Evolutionary conservation across 2,888 invertebrate genomes (phyloP).

Genomic region (Hyalella azteca): DNA sequence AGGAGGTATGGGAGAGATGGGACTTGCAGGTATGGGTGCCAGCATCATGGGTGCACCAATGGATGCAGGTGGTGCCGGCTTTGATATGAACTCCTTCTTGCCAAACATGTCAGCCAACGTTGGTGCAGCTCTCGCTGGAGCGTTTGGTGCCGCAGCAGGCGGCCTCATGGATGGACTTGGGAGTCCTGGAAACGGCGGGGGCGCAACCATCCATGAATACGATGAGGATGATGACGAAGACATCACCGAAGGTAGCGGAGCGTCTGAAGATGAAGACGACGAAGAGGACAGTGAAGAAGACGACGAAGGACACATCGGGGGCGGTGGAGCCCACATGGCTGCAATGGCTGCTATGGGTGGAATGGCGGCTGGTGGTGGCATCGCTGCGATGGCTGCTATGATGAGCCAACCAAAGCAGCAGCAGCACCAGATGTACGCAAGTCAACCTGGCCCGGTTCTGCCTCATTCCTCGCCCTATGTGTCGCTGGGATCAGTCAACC

Average conservation of each 20-base stretch:
- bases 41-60: constrained; percentile 51
- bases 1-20: constrained; percentile 49
- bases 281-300: constrained; percentile 42
- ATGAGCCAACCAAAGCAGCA: neutral
- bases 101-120: constrained; percentile 53
- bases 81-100: constrained; percentile 55
- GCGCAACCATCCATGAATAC: constrained; percentile 30
- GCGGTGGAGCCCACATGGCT: constrained; percentile 35
- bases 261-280: constrained; percentile 42
- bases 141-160: constrained; percentile 52
- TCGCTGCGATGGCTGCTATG: constrained; percentile 37
- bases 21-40: constrained; percentile 45
- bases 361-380: constrained; percentile 54
- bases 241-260: neutral
- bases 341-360: constrained; percentile 53
- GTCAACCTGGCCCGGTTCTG: constrained; percentile 12
- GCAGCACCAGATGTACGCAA: neutral
- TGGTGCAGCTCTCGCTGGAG: constrained; percentile 52
- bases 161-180: constrained; percentile 46
- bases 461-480: constrained; percentile 20
- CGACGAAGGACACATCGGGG: constrained; percentile 51
- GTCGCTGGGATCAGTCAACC: neutral
- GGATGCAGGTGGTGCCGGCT: constrained; percentile 51
- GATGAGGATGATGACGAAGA: constrained; percentile 41
- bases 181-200: neutral